These are phyloP conservation scores for Callocephalon fimbriatum DNA, from an alignment of 2,113 vertebrate genomes.

Conservation along the genomic window DNA sequence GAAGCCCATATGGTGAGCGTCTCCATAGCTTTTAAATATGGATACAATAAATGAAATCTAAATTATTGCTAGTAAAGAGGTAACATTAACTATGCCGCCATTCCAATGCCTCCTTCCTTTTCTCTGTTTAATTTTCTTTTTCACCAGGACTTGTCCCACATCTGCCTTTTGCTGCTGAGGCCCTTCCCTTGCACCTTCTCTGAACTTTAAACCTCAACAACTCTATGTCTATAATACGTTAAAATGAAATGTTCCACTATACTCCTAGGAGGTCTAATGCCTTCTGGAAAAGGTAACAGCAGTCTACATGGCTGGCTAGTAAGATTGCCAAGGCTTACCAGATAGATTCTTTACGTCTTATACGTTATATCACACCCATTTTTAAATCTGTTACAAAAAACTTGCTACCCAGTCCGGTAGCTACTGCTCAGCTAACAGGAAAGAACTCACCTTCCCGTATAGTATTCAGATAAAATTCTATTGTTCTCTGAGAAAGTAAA, in stretches of 20 bases:
- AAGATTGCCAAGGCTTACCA: not conserved
- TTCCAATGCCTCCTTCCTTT: not conserved
- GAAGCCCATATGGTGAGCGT: not conserved
- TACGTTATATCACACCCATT: fast-evolving
- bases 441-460: not conserved
- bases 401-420: not conserved
- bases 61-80: not conserved
- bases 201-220: not conserved
- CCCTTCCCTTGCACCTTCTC: not conserved
- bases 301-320: not conserved
- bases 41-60: not conserved
- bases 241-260: not conserved
- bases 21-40: not conserved
- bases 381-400: not conserved
- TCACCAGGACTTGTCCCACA: not conserved
- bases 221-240: not conserved
- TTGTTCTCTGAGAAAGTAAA: not conserved
- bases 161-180: not conserved
- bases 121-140: not conserved
- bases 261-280: not conserved
- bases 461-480: not conserved
- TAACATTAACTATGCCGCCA: not conserved
- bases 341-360: not conserved
- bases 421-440: not conserved
- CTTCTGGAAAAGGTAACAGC: not conserved